These are phyloP conservation scores for Drosophila meridionalis DNA, from an alignment of 2,888 invertebrate species.

Conservation along the genomic window DNA sequence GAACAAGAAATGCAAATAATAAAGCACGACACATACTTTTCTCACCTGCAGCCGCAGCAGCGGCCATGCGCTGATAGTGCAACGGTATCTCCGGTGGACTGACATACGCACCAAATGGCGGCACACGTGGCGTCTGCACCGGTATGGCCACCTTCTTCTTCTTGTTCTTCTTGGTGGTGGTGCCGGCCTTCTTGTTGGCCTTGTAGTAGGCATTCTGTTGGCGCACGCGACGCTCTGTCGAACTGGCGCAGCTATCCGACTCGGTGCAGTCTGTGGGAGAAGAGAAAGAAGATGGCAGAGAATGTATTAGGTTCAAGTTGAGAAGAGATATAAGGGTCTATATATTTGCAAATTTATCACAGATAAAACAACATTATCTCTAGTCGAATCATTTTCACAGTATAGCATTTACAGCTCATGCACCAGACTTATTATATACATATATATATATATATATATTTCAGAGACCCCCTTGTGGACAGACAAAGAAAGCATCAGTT, in stretches of 20 bases:
- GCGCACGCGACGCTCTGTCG: slow-evolving; percentile 86
- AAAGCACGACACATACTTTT: slow-evolving; percentile 82
- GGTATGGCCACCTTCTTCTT: slow-evolving; percentile 92
- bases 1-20: slow-evolving; percentile 6
- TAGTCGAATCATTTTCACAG: background rate
- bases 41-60: slow-evolving; percentile 76
- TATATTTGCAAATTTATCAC: background rate
- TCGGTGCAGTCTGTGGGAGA: slow-evolving; percentile 88
- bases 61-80: slow-evolving; percentile 85
- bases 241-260: slow-evolving; percentile 92
- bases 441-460: background rate
- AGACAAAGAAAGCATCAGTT: background rate
- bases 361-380: background rate
- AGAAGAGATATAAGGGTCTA: background rate
- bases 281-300: background rate
- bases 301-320: background rate
- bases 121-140: slow-evolving; percentile 93
- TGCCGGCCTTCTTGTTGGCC: slow-evolving; percentile 88
- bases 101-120: slow-evolving; percentile 89
- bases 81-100: slow-evolving; percentile 88
- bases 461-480: background rate
- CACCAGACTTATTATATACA: background rate
- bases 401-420: slow-evolving; percentile 8
- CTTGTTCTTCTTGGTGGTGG: slow-evolving; percentile 90
- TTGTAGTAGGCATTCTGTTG: slow-evolving; percentile 88